A percentile compares a stretch with the other conserved stretches of the same genome.
Conservation (phyloP, 2,888 invertebrate species). For the Leucophenga maculata region DNA sequence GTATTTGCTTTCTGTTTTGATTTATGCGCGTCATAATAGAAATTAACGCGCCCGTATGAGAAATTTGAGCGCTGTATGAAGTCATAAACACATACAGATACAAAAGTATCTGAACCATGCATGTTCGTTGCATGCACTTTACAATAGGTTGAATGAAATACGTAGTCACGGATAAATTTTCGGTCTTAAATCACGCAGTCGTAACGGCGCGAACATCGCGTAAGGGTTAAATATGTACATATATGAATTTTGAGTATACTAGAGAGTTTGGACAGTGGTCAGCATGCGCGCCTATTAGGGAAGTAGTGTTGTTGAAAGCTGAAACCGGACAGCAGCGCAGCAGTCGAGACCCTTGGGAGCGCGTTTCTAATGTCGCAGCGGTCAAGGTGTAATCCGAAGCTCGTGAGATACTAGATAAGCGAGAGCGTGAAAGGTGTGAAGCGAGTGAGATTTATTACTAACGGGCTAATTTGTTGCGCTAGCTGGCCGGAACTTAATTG, state of each 20-base stretch:
- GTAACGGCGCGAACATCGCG: background rate
- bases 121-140: constrained; percentile 22
- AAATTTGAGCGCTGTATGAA: constrained; percentile 15
- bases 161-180: no score
- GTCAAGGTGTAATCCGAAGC: constrained; percentile 4
- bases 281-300: constrained; percentile 22
- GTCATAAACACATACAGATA: constrained; percentile 20
- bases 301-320: constrained; percentile 39
- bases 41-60: constrained; percentile 1
- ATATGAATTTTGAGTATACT: background rate
- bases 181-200: background rate
- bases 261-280: constrained; percentile 22
- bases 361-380: background rate
- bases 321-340: constrained; percentile 7
- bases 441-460: constrained; percentile 59
- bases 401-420: constrained; percentile 12
- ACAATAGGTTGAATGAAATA: constrained; percentile 11
- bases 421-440: constrained; percentile 34
- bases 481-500: constrained; percentile 6
- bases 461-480: constrained; percentile 34
- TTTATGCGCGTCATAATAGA: constrained; percentile 22
- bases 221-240: background rate
- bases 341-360: constrained; percentile 17
- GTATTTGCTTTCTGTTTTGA: constrained; percentile 5
- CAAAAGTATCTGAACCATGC: background rate